Conservation (phyloP, 2,113 vertebrate species). For the zebrafish (Danio rerio) region DNA sequence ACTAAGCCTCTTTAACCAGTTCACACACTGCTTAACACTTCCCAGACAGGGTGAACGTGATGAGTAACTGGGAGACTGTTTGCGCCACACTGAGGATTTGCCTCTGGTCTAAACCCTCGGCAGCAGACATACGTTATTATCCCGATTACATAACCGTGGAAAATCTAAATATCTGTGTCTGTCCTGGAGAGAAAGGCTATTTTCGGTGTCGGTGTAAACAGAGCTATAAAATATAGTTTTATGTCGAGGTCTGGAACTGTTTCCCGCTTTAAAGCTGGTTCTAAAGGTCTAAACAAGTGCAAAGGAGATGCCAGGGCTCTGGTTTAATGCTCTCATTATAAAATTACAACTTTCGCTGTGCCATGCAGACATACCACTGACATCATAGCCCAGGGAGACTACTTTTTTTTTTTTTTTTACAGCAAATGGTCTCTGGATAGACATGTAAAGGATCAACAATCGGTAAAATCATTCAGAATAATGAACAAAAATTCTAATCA, state of each 20-base stretch:
- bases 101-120: constrained; percentile 1
- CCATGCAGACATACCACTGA: neutral
- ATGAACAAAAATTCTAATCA: no score
- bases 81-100: constrained; percentile 11
- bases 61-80: constrained; percentile 3
- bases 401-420: no score
- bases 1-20: constrained; percentile 28
- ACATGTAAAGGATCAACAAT: neutral
- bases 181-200: constrained; percentile 23
- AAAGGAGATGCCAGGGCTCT: constrained; percentile 26
- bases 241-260: constrained; percentile 3
- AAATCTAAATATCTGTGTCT: neutral
- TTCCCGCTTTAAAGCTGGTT: constrained; percentile 18
- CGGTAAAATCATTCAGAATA: no score
- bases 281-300: constrained; percentile 14
- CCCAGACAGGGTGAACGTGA: neutral
- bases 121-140: constrained; percentile 1
- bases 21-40: constrained; percentile 13
- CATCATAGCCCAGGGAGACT: neutral
- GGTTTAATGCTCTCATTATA: constrained; percentile 21
- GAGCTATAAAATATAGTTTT: neutral
- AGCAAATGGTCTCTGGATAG: neutral
- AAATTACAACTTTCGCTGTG: constrained; percentile 1
- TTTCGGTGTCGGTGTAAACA: neutral
- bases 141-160: constrained; percentile 25